Percentiles rank a stretch among this genome's conserved stretches.
phyloP scores from a whole-genome alignment of 1,140 invertebrate genomes.

The Elysia chlorotica region DNA sequence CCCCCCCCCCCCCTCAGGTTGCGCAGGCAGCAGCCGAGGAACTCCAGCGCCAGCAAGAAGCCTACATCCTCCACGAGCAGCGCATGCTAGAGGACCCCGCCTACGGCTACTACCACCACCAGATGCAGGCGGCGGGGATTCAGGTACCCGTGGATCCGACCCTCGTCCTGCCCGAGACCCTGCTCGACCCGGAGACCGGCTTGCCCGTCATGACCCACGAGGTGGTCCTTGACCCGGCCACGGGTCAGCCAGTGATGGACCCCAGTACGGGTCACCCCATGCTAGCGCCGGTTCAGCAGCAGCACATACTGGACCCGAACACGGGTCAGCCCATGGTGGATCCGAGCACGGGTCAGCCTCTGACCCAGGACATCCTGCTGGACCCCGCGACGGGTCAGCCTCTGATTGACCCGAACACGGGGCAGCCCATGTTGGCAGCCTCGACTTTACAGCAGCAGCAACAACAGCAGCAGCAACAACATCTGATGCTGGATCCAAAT shows the following conservation, averaged over 20 bases:
- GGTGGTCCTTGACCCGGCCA: conserved; percentile 7
- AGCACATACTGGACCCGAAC: conserved; percentile 10
- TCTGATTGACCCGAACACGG: conserved; percentile 10
- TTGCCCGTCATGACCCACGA: background rate
- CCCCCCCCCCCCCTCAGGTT: no score
- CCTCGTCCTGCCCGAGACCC: background rate
- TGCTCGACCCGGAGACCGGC: no score
- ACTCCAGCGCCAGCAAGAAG: conserved; percentile 42
- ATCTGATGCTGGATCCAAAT: conserved; percentile 12
- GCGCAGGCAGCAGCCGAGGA: conserved; percentile 30
- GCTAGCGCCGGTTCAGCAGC: background rate
- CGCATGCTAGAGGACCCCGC: conserved; percentile 17
- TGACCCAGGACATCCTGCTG: background rate
- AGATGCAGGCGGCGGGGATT: conserved; percentile 1
- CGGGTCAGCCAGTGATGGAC: background rate
- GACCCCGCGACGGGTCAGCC: background rate
- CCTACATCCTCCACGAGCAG: conserved; percentile 16
- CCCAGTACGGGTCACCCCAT: background rate
- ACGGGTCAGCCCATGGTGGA: conserved; percentile 14
- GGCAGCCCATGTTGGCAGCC: background rate
- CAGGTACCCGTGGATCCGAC: conserved; percentile 12
- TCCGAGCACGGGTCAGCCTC: conserved; percentile 13
- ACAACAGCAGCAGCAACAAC: no score
- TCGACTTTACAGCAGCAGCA: no score
- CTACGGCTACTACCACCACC: conserved; percentile 14